Percentiles rank a stretch among this genome's conserved stretches.
Conservation (phyloP, 2,797 vertebrate species). For the Sandelia bainsii region DNA sequence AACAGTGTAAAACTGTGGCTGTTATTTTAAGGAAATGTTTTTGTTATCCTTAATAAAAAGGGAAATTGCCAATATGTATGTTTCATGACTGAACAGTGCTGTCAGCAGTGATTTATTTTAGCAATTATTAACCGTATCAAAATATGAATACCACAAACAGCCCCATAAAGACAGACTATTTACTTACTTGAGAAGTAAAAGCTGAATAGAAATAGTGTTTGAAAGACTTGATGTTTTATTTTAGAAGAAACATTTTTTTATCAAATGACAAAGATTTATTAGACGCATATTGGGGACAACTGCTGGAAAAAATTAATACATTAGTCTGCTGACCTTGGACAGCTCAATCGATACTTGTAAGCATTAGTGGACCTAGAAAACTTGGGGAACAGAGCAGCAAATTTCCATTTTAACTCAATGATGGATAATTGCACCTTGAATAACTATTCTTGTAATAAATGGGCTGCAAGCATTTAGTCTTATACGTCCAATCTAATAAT, state of each 20-base stretch:
- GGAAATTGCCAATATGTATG: neutral
- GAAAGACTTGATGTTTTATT: conserved; percentile 4
- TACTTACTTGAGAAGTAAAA: neutral
- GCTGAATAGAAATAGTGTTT: conserved; percentile 2
- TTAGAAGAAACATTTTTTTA: conserved; percentile 17
- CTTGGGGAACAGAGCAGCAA: conserved; percentile 35
- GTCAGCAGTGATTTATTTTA: conserved; percentile 12
- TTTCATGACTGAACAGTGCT: neutral
- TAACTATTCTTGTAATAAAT: conserved; percentile 71
- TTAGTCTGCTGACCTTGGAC: conserved; percentile 52
- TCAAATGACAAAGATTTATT: conserved; percentile 50
- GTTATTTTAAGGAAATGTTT: neutral
- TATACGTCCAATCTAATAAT: conserved; percentile 75
- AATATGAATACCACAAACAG: conserved; percentile 3
- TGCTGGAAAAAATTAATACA: conserved; percentile 42
- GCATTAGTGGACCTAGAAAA: conserved; percentile 57
- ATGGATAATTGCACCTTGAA: conserved; percentile 71
- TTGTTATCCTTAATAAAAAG: no score
- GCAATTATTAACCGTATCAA: neutral
- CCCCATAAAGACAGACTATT: neutral
- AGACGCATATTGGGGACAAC: conserved; percentile 17
- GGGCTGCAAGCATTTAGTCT: conserved; percentile 48
- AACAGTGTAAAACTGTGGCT: neutral
- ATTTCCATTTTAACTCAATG: conserved; percentile 74
- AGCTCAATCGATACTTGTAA: conserved; percentile 66